A percentile compares a stretch with the other conserved stretches of the same genome.
phyloP scores from a whole-genome alignment of 2,888 invertebrate genomes.

The Graphium colonna region DNA sequence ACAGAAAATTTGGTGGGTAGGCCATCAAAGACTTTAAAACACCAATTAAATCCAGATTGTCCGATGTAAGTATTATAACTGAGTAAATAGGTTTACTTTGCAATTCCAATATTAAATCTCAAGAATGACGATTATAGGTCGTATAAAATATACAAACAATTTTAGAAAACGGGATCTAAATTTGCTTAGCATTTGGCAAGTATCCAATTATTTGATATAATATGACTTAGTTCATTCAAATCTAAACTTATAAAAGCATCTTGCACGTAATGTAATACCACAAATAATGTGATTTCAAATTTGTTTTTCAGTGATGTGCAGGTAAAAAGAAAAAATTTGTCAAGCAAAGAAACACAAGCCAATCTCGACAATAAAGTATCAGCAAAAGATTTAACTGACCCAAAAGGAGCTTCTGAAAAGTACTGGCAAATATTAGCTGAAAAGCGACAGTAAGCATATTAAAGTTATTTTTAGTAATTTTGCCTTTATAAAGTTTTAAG shows the following conservation, averaged over 20 bases:
- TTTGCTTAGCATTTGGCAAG: too few relatives aligned
- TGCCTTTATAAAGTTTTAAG: too few relatives aligned
- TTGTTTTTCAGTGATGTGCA: conserved; percentile 62
- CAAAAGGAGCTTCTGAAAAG: conserved; percentile 84
- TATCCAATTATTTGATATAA: too few relatives aligned
- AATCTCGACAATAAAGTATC: conserved; percentile 78
- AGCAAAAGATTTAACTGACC: conserved; percentile 84
- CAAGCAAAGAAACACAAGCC: conserved; percentile 82
- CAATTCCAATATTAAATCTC: too few relatives aligned
- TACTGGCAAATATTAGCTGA: conserved; percentile 90
- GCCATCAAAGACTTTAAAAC: conserved; percentile 70
- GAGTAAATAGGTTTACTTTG: too few relatives aligned
- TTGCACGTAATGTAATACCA: too few relatives aligned
- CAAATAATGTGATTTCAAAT: too few relatives aligned
- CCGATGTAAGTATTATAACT: conserved; percentile 57
- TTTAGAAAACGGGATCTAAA: too few relatives aligned
- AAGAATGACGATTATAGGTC: too few relatives aligned
- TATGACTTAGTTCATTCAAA: too few relatives aligned
- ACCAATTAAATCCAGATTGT: conserved; percentile 71
- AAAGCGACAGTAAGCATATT: conserved; percentile 80
- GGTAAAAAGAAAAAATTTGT: conserved; percentile 70
- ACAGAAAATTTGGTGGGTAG: conserved; percentile 89
- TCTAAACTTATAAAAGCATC: too few relatives aligned
- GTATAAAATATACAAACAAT: too few relatives aligned
- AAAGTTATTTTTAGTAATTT: conserved; percentile 1